Evolutionary conservation across 64 coral and sea anemone species (phyloP).

Genomic region (Montipora capricornis): DNA sequence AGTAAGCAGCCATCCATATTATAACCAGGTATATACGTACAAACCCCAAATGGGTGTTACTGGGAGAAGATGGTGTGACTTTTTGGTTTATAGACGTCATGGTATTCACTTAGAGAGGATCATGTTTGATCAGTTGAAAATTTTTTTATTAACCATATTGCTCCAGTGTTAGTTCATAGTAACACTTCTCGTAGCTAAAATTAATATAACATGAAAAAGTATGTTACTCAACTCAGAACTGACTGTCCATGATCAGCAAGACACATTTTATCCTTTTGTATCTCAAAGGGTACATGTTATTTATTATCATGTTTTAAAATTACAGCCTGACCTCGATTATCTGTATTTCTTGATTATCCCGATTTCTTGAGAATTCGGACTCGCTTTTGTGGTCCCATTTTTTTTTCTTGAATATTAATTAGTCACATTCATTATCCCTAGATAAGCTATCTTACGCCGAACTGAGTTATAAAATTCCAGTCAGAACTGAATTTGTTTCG

Average conservation of each 20-base stretch:
- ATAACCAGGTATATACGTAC: constrained; percentile 49
- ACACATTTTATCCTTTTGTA: neutral
- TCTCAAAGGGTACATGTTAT: neutral
- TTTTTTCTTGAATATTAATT: too few relatives aligned
- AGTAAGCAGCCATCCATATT: constrained; percentile 66
- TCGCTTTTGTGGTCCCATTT: too few relatives aligned
- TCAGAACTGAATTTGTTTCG: too few relatives aligned
- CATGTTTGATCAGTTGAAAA: constrained; percentile 44
- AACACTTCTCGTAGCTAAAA: too few relatives aligned
- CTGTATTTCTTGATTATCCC: too few relatives aligned
- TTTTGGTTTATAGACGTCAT: constrained; percentile 76
- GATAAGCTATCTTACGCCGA: too few relatives aligned
- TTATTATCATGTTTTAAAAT: neutral
- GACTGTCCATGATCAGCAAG: neutral
- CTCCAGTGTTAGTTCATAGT: too few relatives aligned
- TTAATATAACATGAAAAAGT: neutral
- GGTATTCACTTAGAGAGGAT: constrained; percentile 76
- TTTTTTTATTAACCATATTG: constrained; percentile 35
- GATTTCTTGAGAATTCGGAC: too few relatives aligned
- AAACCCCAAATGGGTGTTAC: constrained; percentile 57
- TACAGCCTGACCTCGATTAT: too few relatives aligned
- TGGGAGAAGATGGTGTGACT: constrained; percentile 63
- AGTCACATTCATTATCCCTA: too few relatives aligned
- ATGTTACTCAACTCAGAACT: neutral
- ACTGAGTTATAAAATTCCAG: too few relatives aligned